phyloP scores from a whole-genome alignment of 2,797 vertebrate species.

The Gouania willdenowi region DNA sequence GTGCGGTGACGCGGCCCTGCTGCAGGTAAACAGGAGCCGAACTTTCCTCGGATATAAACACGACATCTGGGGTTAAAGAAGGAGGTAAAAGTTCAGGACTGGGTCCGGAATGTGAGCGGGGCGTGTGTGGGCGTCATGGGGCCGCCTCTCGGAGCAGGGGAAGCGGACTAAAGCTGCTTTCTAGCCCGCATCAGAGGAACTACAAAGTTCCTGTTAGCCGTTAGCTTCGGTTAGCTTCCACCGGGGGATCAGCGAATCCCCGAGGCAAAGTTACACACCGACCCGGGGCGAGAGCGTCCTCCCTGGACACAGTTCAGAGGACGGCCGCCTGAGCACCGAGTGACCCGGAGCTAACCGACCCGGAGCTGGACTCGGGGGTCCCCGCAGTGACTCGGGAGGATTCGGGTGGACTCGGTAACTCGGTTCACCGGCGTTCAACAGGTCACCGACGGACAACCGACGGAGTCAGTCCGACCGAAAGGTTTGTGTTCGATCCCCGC shows the following conservation, averaged over 20 bases:
- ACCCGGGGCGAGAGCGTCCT: too few relatives aligned
- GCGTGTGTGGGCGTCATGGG: too few relatives aligned
- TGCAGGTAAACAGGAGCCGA: slow-evolving; percentile 26
- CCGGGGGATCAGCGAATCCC: too few relatives aligned
- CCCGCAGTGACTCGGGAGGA: background rate
- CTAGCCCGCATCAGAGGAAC: slow-evolving; percentile 1
- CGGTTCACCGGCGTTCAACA: background rate
- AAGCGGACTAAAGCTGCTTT: background rate
- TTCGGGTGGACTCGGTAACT: background rate
- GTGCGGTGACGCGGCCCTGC: slow-evolving; percentile 14
- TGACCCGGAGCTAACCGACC: slow-evolving; percentile 18
- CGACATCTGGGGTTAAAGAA: background rate
- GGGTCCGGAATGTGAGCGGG: background rate
- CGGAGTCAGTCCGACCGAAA: too few relatives aligned
- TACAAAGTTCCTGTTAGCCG: slow-evolving; percentile 39
- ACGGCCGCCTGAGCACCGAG: too few relatives aligned
- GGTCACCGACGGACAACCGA: too few relatives aligned
- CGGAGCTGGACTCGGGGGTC: slow-evolving; percentile 1
- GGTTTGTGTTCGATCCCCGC: too few relatives aligned
- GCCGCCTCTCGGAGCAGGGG: background rate
- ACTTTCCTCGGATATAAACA: slow-evolving; percentile 25
- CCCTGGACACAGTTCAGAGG: too few relatives aligned
- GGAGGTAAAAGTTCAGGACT: background rate
- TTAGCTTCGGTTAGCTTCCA: slow-evolving; percentile 31
- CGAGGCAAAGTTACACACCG: too few relatives aligned